Evolutionary conservation across 1,140 invertebrate species (phyloP).

Genomic region (Camponotus vicinus): DNA sequence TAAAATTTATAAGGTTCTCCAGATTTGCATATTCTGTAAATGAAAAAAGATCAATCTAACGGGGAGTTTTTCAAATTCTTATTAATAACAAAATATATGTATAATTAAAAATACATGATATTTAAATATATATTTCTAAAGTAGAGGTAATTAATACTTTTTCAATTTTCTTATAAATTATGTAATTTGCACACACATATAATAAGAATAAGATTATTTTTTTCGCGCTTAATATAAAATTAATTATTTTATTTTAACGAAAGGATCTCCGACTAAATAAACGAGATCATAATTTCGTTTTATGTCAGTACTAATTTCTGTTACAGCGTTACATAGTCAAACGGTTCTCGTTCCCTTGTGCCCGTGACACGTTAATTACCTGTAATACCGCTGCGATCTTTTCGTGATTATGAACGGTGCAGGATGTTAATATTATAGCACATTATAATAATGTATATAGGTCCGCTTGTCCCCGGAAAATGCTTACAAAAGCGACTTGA

Average conservation of each 20-base stretch:
- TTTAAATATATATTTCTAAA: constrained; percentile 3
- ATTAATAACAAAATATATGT: not conserved
- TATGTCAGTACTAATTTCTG: constrained; percentile 58
- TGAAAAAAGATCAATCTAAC: not conserved
- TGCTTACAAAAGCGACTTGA: constrained; percentile 40
- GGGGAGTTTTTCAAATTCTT: not conserved
- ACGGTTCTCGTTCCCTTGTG: constrained; percentile 62
- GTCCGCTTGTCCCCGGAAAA: not conserved
- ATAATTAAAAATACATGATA: not conserved
- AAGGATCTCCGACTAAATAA: not conserved
- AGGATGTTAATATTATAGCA: constrained; percentile 56
- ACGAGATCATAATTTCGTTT: constrained; percentile 60
- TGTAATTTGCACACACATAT: not conserved
- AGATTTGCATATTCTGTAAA: constrained; percentile 14
- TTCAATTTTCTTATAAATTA: not conserved
- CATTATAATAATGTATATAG: constrained; percentile 52
- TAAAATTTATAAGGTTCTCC: constrained; percentile 29
- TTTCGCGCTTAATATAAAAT: not conserved
- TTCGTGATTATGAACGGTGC: constrained; percentile 54
- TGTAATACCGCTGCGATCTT: constrained; percentile 56
- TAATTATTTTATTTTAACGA: constrained; percentile 50
- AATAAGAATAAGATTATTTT: not conserved
- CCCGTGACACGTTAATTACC: constrained; percentile 59
- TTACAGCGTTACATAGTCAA: constrained; percentile 49
- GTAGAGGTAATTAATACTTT: not conserved